Base-by-base conservation (phyloP, 2,888 invertebrate species). In the Phortica magna region DNA sequence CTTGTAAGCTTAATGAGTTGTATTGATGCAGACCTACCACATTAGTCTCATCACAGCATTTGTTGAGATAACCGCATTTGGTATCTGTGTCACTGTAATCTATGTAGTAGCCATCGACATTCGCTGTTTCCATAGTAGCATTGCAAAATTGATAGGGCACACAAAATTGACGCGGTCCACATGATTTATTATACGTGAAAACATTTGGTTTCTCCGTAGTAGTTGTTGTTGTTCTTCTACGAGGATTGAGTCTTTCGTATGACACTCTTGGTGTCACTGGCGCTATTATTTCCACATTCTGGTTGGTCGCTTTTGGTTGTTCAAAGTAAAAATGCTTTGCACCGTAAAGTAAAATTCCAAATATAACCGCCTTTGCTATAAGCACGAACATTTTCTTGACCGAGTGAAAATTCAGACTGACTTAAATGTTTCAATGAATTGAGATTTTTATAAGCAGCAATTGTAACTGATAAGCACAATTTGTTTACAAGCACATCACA, bases 141-240 rank as follows among this genome's bases (percentile, higher is more conserved):
- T 41, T 41, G 41, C 65, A 65, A 12, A 41, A 41, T n/a, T 65
- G 65, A 65, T 65, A 42, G 39, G 65, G 42, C 12, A 65, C 65
- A 65, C 65, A 65, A 17, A 65, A 5, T 14, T 41, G 41, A 9
- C n/a, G 12, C 14, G 12, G 7, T 17, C 65, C 65, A 65, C 65
- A 65, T 4, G 12, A 2, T 65, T 65, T 65, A 39, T 65, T 39
- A 31, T 31, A 31, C 31, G 31, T 31, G 31, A 31, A 31, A 19
- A 61, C 0, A 19, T 19, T 19, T 61, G n/a, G 12, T 22, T 22
- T 61, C 19, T 22, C 61, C 7, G 61, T 61, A 19, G 61, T 31
- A 61, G 61, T 22, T 7, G 17, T 14, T 6, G 41, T 14, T 65
- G 14, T 31, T 31, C 5, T 31, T 31, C 31, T 31, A 31, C 31